Evolutionary conservation across 2,888 invertebrate species (phyloP), one percentile per base, ranked within the genome.

Genomic region (Capitulum mitella): DNA sequence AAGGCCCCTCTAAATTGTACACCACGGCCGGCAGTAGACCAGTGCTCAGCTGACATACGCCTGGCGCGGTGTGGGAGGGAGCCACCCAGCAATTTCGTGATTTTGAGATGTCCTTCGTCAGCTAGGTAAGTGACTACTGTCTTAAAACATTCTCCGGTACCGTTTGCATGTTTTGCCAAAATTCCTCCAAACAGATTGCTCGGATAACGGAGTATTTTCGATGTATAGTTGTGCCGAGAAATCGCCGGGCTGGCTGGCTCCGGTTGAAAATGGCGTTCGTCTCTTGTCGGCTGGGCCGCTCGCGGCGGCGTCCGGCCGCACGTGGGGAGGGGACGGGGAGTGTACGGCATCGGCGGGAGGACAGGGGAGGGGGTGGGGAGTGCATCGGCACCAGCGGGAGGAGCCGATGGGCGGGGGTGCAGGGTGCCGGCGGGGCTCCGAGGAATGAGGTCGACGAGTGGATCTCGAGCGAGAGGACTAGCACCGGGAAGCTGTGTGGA

Each of bases 31-130:
- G 70, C 70, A 70, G 40, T 70, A 40, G 64, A 19, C 70, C 70
- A 70, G 70, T 70, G 70, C 70, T 70, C 70, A 70, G 70, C 70
- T 70, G 70, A 70, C 70, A 40, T 40, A 70, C 70, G 70, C 70
- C 70, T 70, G 40, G 70, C 40, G 70, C 16, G 70, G 70, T 29
- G 29, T 26, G 29, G 37, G 12, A 26, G 40, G 70, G 26, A 40
- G 19, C 37, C 19, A 22, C 70, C 37, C 29, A 70, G 70, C 70
- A 70, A 70, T 19, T 37, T 70, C 70, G 70, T 70, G 70, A 26
- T 19, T 70, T 70, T 40, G 26, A 29, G 40, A 70, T 70, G 70
- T 70, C 16, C 37, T 40, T 29, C 70, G 19, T 19, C 70, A 70
- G 70, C 22, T 70, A 70, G 70, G 70, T 70, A 70, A 70, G 70